Conservation (phyloP, 2,797 vertebrate genomes). For the Limnodromus scolopaceus region DNA sequence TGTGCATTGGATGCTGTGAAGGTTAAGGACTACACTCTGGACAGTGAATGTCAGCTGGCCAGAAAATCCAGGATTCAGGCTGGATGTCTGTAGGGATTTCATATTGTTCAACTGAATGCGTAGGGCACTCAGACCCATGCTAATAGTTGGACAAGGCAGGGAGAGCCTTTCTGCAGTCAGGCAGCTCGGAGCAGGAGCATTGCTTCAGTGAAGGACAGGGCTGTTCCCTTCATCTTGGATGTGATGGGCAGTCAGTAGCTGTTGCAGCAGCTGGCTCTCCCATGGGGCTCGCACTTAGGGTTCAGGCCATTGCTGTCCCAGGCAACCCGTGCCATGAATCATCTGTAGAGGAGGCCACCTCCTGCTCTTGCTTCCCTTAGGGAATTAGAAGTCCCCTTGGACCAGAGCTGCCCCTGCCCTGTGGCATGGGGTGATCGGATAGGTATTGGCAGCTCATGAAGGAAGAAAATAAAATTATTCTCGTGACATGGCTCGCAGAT, state of each 20-base stretch:
- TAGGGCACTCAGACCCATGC: background rate
- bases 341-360: background rate
- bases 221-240: background rate
- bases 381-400: background rate
- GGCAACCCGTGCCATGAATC: background rate
- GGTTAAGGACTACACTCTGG: background rate
- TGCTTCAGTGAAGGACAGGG: background rate
- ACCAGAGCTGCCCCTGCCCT: background rate
- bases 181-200: background rate
- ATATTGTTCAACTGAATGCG: background rate
- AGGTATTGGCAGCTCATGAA: background rate
- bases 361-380: background rate
- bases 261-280: background rate
- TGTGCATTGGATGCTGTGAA: background rate
- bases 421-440: rapidly evolving
- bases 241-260: background rate
- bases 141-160: background rate
- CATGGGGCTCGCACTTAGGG: rapidly evolving
- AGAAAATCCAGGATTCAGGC: background rate
- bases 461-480: background rate
- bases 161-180: background rate
- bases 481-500: background rate
- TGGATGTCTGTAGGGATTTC: background rate
- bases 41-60: background rate
- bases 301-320: background rate